These are phyloP conservation scores for Onychostruthus taczanowskii DNA, from an alignment of 2,113 vertebrate genomes.

Conservation along the genomic window DNA sequence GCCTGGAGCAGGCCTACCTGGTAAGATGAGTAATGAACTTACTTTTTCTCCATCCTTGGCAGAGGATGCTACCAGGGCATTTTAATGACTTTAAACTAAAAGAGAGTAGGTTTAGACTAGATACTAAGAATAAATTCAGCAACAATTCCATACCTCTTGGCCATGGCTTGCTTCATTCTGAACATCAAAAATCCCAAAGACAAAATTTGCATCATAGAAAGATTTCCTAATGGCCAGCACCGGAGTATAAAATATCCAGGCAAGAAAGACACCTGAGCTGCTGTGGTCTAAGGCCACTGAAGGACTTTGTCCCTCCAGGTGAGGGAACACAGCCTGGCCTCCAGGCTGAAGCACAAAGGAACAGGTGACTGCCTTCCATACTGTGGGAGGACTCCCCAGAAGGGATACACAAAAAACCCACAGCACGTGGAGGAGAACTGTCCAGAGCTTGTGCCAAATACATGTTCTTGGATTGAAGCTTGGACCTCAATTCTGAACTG, in stretches of 20 bases:
- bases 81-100: not conserved
- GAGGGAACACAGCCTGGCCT: not conserved
- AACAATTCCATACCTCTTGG: not conserved
- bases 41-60: not conserved
- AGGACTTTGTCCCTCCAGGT: not conserved
- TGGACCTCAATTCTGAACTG: not conserved
- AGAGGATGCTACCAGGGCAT: not conserved
- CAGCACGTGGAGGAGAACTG: not conserved
- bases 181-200: not conserved
- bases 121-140: not conserved
- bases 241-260: not conserved
- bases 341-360: not conserved
- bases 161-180: not conserved
- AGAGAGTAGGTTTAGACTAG: not conserved
- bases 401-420: not conserved
- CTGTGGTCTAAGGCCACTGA: not conserved
- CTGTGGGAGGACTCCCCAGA: not conserved
- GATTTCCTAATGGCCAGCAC: not conserved
- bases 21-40: not conserved
- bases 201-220: not conserved
- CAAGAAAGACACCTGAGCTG: not conserved
- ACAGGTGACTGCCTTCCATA: not conserved
- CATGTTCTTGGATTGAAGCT: not conserved
- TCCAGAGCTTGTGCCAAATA: not conserved
- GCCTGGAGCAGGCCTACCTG: not conserved